A percentile compares a stretch with the other conserved stretches of the same genome.
These are phyloP conservation scores for Hylomyscus alleni DNA, from an alignment of 2,797 vertebrate species.

Conservation along the genomic window DNA sequence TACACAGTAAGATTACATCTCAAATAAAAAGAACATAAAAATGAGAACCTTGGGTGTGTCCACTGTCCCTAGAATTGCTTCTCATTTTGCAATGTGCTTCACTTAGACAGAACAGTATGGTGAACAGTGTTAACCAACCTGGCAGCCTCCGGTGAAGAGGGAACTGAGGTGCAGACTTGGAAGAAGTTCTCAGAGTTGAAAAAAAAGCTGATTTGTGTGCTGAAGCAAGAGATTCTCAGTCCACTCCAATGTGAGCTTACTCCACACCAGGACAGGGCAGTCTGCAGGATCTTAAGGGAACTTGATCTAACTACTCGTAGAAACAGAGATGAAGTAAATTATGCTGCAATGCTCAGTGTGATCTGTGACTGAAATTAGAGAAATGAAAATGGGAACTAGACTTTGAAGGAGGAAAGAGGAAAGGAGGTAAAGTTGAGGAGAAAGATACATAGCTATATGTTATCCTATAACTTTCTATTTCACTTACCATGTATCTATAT, in stretches of 20 bases:
- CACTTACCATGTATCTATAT: too few relatives aligned
- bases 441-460: neutral
- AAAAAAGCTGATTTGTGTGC: rapidly evolving
- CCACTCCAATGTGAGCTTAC: rapidly evolving
- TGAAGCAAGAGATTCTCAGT: neutral
- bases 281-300: neutral
- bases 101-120: neutral
- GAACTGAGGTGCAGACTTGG: too few relatives aligned
- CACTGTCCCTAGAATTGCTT: neutral
- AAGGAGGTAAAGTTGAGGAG: neutral
- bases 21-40: neutral
- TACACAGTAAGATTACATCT: neutral
- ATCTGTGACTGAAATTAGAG: neutral
- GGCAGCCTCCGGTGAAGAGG: neutral
- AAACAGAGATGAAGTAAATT: neutral
- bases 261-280: rapidly evolving
- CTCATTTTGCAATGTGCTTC: neutral
- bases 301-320: too few relatives aligned
- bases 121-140: neutral
- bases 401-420: neutral
- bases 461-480: neutral
- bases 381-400: neutral
- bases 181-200: neutral
- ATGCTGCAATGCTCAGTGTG: neutral
- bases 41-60: neutral